Conservation (phyloP, 2,888 invertebrate species). For the Dioctria rufipes region DNA sequence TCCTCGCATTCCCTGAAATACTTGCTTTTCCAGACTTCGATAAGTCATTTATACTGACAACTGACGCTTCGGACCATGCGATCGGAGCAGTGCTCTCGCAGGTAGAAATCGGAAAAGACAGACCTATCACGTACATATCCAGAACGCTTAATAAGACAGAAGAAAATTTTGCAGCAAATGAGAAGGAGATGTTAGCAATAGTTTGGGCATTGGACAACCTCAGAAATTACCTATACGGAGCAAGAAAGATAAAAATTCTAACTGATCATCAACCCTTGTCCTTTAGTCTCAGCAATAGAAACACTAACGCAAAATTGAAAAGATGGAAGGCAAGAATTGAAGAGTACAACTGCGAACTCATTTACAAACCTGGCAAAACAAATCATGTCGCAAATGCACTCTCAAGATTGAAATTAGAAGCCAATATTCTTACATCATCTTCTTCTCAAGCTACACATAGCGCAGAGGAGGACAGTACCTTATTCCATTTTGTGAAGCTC, state of each 20-base stretch:
- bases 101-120: slow-evolving; percentile 31
- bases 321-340: slow-evolving; percentile 55
- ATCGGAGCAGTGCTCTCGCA: slow-evolving; percentile 48
- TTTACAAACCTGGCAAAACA: slow-evolving; percentile 46
- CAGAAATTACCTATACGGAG: slow-evolving; percentile 49
- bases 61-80: slow-evolving; percentile 47
- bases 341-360: background rate
- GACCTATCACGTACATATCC: slow-evolving; percentile 52
- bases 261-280: slow-evolving; percentile 50
- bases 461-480: slow-evolving; percentile 58
- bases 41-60: slow-evolving; percentile 53
- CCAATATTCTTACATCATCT: slow-evolving; percentile 8
- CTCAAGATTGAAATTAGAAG: slow-evolving; percentile 44
- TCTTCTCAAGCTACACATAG: slow-evolving; percentile 48
- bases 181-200: slow-evolving; percentile 50
- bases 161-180: slow-evolving; percentile 43
- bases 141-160: slow-evolving; percentile 53
- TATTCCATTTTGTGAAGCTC: slow-evolving; percentile 58
- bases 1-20: slow-evolving; percentile 56
- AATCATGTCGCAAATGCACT: slow-evolving; percentile 54
- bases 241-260: slow-evolving; percentile 47
- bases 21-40: slow-evolving; percentile 58
- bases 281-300: slow-evolving; percentile 51
- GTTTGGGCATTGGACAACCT: slow-evolving; percentile 53
- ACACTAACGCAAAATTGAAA: slow-evolving; percentile 52